phyloP scores from a whole-genome alignment of 2,888 invertebrate species.

The Sphinx pinastri region DNA sequence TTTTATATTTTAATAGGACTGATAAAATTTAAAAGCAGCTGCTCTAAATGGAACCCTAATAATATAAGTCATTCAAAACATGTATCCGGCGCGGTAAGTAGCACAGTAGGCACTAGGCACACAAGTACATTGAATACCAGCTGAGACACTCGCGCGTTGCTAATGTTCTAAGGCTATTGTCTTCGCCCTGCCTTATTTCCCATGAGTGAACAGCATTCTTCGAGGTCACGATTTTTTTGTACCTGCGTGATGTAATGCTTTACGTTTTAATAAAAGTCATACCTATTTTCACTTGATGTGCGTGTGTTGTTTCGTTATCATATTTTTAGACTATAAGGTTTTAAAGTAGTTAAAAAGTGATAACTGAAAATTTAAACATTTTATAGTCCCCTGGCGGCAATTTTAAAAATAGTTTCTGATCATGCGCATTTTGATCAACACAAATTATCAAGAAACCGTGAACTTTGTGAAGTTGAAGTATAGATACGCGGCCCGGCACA shows the following conservation, averaged over 20 bases:
- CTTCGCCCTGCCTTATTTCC: constrained; percentile 68
- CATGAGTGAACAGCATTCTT: constrained; percentile 70
- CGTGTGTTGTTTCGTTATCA: constrained; percentile 32
- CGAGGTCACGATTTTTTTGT: constrained; percentile 78
- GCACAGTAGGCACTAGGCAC: too few species aligned
- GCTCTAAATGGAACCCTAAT: not conserved
- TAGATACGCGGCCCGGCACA: constrained; percentile 42
- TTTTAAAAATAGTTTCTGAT: constrained; percentile 47
- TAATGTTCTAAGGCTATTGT: constrained; percentile 57
- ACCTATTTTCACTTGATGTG: constrained; percentile 42
- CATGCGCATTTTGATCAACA: constrained; percentile 54
- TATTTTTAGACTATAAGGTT: constrained; percentile 25
- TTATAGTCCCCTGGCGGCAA: constrained; percentile 44
- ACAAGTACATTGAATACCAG: too few species aligned
- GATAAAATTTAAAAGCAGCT: not conserved
- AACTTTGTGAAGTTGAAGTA: constrained; percentile 46
- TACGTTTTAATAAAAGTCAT: constrained; percentile 53
- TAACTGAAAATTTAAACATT: constrained; percentile 4
- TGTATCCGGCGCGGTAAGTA: constrained; percentile 1
- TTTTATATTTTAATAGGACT: too few species aligned
- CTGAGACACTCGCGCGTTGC: constrained; percentile 13
- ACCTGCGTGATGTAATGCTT: constrained; percentile 72
- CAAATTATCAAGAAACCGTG: constrained; percentile 47
- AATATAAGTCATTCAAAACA: constrained; percentile 5
- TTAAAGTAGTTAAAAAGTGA: constrained; percentile 9